Conservation (phyloP, 2,113 vertebrate species). For the Bubo blakistoni region DNA sequence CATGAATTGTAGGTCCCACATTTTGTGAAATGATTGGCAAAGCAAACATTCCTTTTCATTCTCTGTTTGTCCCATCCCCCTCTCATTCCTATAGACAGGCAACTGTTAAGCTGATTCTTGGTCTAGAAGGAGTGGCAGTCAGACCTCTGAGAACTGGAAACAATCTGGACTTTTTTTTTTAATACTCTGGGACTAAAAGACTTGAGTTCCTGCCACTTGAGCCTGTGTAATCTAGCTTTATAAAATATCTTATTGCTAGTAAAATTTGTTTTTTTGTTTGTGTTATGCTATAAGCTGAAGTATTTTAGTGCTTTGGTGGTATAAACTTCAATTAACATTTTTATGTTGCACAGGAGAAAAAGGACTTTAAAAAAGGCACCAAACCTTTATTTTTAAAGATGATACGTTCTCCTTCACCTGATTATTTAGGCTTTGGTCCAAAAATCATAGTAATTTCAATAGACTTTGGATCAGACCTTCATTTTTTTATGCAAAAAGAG, state of each 20-base stretch:
- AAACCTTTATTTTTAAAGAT: not conserved
- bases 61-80: fast-evolving
- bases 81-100: not conserved
- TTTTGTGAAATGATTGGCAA: not conserved
- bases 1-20: not conserved
- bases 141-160: slow-evolving; percentile 8
- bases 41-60: not conserved
- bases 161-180: not conserved
- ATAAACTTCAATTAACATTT: not conserved
- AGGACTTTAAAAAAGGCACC: not conserved
- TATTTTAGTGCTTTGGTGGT: not conserved
- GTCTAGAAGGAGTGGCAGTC: not conserved
- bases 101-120: not conserved
- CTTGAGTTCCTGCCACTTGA: not conserved
- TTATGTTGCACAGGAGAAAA: not conserved
- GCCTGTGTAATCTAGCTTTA: not conserved
- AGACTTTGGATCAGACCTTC: not conserved
- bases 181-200: not conserved
- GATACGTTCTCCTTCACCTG: not conserved
- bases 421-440: slow-evolving; percentile 23
- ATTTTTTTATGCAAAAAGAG: not conserved
- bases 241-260: not conserved
- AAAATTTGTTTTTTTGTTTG: not conserved
- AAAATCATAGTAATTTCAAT: not conserved
- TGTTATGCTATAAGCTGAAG: not conserved